Base-by-base conservation (phyloP, 2,113 vertebrate genomes). In the Nibea albiflora region DNA sequence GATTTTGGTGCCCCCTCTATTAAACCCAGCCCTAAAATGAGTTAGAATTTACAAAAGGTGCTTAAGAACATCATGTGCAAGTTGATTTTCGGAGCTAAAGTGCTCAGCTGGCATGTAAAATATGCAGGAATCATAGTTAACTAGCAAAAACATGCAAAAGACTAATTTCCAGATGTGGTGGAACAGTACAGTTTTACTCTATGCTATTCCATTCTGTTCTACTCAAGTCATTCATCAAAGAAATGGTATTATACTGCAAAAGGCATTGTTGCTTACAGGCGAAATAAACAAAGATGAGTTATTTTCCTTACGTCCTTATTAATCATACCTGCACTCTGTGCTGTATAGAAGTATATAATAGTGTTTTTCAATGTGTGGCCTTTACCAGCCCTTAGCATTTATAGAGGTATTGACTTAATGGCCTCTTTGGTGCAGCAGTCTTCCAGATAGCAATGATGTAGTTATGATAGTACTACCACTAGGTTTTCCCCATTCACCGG, bases 281-380 rank as follows among this genome's bases (percentile, higher is more conserved):
- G 4, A 67, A 87, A 85, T 80, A 82, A 78, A 84, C 78, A 67
- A 78, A 73, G 54, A 86, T 65, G 66, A 91, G 53, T 83, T 80
- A 80, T 87, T 84, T 73, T 62, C 26, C 49, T 53, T 52, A 52
- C 39, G 28, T 68, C n/a, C 35, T 44, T 83, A 71, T 80, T 85
- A 83, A 89, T 88, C 83, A 76, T 78, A 82, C 54, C 73, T 74
- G 69, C 50, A 44, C 8, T 44, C 9, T 46, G 60, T 47, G 66
- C 57, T 46, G 22, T 52, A 28, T 24, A 24, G n/a, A 64, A 35
- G 50, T 70, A 19, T 71, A 80, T 78, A 74, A 67, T 28, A 49
- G 52, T 65, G 54, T 10, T 76, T 76, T 64, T 56, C 52, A 50
- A 12, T 63, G 76, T 50, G 31, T 74, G 71, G 50, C 83, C 69